Conservation (phyloP, 2,113 vertebrate species). For the Tragelaphus buxtoni region DNA sequence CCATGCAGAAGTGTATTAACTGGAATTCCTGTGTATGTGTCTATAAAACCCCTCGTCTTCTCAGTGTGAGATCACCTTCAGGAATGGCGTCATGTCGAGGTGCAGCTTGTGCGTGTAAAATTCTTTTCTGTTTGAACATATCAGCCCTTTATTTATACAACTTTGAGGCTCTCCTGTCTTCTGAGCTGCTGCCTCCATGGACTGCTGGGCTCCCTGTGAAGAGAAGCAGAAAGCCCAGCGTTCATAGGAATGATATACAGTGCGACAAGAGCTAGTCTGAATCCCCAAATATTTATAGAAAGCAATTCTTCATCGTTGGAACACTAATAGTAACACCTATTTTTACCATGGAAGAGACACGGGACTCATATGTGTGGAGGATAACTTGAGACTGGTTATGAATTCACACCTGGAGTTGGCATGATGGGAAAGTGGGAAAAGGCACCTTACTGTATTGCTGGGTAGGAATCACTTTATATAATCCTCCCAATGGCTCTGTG, state of each 20-base stretch:
- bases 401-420: background rate
- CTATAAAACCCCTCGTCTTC: slow-evolving; percentile 66
- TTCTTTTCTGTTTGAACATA: slow-evolving; percentile 76
- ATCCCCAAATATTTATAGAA: slow-evolving; percentile 73
- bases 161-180: slow-evolving; percentile 75
- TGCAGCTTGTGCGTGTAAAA: slow-evolving; percentile 63
- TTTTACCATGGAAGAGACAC: slow-evolving; percentile 23
- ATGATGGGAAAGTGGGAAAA: background rate
- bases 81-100: slow-evolving; percentile 70
- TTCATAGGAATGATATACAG: slow-evolving; percentile 65
- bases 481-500: background rate
- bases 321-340: slow-evolving; percentile 51
- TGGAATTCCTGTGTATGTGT: slow-evolving; percentile 53
- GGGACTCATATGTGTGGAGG: background rate
- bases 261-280: slow-evolving; percentile 13
- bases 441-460: background rate
- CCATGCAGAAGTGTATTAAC: slow-evolving; percentile 65
- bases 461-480: background rate
- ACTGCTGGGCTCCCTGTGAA: slow-evolving; percentile 75
- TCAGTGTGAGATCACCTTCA: slow-evolving; percentile 74
- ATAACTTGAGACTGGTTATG: background rate
- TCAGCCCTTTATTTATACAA: slow-evolving; percentile 75
- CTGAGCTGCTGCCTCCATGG: slow-evolving; percentile 65
- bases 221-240: slow-evolving; percentile 72
- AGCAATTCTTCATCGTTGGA: slow-evolving; percentile 51